These are phyloP conservation scores for Chesias legatella DNA, from an alignment of 2,888 invertebrate genomes.

Conservation along the genomic window DNA sequence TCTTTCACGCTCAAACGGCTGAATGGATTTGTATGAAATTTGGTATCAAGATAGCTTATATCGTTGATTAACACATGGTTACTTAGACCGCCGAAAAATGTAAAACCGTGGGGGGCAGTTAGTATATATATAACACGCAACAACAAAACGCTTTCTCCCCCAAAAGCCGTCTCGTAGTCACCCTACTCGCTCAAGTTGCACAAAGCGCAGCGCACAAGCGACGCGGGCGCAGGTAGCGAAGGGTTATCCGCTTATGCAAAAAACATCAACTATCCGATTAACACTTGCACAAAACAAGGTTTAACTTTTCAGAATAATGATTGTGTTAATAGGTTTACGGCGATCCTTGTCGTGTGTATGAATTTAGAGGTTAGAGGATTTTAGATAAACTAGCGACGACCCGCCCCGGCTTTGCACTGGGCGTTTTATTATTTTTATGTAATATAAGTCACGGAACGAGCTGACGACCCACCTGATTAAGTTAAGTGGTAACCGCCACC, in stretches of 20 bases:
- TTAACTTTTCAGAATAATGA: slow-evolving; percentile 55
- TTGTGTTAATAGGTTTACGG: slow-evolving; percentile 50
- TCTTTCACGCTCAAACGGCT: too few relatives aligned
- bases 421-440: too few relatives aligned
- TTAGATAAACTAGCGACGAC: slow-evolving; percentile 32
- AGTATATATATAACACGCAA: too few relatives aligned
- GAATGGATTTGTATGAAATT: too few relatives aligned
- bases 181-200: slow-evolving; percentile 58
- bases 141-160: slow-evolving; percentile 38
- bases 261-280: slow-evolving; percentile 74
- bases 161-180: slow-evolving; percentile 33
- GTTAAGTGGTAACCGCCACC: too few relatives aligned
- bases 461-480: too few relatives aligned
- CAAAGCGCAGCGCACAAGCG: slow-evolving; percentile 47
- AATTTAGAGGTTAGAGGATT: too few relatives aligned
- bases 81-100: too few relatives aligned
- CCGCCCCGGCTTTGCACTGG: slow-evolving; percentile 15
- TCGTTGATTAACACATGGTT: too few relatives aligned
- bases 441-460: too few relatives aligned
- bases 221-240: slow-evolving; percentile 66
- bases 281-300: slow-evolving; percentile 62
- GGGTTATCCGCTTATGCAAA: slow-evolving; percentile 81
- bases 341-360: slow-evolving; percentile 45
- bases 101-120: too few relatives aligned
- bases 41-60: too few relatives aligned